Percentiles rank a stretch among this genome's conserved stretches.
phyloP scores from a whole-genome alignment of 2,797 vertebrate genomes.

The Silurus lanzhouensis region DNA sequence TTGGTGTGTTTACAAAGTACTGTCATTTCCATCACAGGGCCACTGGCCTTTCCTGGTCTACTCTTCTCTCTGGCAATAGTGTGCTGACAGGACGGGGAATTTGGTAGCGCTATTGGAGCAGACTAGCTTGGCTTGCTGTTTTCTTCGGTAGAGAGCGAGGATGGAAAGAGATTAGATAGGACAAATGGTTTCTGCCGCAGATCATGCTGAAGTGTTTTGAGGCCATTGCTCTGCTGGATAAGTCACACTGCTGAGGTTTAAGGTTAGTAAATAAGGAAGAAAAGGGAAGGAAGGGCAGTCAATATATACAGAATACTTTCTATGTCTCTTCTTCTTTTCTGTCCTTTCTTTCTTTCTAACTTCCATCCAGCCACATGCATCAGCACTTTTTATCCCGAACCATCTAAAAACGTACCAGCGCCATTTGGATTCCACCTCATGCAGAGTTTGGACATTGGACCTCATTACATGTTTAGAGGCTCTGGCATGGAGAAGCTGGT shows the following conservation, averaged over 20 bases:
- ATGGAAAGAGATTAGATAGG: constrained; percentile 14
- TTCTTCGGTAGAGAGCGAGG: constrained; percentile 4
- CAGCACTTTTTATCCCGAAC: neutral
- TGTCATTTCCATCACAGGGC: constrained; percentile 40
- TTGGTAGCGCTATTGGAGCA: constrained; percentile 26
- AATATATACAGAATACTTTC: neutral
- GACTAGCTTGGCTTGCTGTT: constrained; percentile 5
- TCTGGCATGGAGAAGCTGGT: too few species aligned
- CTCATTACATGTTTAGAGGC: too few species aligned
- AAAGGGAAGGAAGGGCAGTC: constrained; percentile 17
- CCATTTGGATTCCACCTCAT: too few species aligned
- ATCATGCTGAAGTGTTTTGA: constrained; percentile 9
- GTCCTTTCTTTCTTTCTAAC: neutral
- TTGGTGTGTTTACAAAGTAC: constrained; percentile 34
- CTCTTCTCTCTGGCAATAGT: constrained; percentile 18
- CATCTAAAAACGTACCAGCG: too few species aligned
- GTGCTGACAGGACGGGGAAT: constrained; percentile 25
- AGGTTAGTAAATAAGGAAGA: neutral
- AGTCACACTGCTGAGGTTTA: neutral
- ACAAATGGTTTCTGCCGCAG: neutral
- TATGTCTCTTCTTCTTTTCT: neutral
- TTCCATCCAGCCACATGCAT: neutral
- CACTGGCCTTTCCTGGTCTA: constrained; percentile 31
- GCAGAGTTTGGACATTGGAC: too few species aligned
- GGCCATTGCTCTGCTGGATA: constrained; percentile 1